Evolutionary conservation across 2,888 invertebrate genomes (phyloP).

Genomic region (Bedellia somnulentella): DNA sequence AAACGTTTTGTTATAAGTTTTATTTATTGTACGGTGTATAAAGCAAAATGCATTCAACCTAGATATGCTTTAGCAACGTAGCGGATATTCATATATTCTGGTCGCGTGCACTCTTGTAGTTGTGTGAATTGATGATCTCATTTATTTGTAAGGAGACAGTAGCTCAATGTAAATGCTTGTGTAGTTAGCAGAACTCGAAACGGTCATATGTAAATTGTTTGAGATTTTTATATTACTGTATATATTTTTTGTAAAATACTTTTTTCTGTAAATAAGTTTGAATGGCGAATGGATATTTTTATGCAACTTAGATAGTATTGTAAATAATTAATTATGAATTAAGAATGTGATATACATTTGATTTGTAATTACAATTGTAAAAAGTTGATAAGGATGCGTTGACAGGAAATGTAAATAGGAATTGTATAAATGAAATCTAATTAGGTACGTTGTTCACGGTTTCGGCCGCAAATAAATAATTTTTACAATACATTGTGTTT

Average conservation of each 20-base stretch:
- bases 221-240: conserved; percentile 36
- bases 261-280: background rate
- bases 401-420: conserved; percentile 51
- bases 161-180: conserved; percentile 48
- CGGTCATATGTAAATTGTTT: conserved; percentile 37
- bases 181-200: conserved; percentile 32
- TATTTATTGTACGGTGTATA: too few relatives aligned
- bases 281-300: conserved; percentile 28
- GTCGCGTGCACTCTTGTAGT: conserved; percentile 19
- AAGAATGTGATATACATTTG: conserved; percentile 52
- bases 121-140: conserved; percentile 55
- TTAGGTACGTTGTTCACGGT: conserved; percentile 51
- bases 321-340: conserved; percentile 35
- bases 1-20: too few relatives aligned
- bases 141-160: conserved; percentile 49
- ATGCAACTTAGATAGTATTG: conserved; percentile 26
- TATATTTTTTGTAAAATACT: conserved; percentile 35
- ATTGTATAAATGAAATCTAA: conserved; percentile 50
- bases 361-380: conserved; percentile 44
- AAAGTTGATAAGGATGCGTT: conserved; percentile 53
- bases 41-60: too few relatives aligned
- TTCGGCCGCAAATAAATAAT: conserved; percentile 54
- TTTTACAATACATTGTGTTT: conserved; percentile 34
- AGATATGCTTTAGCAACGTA: too few relatives aligned
- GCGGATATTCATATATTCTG: too few relatives aligned